Evolutionary conservation across 2,888 invertebrate species (phyloP), one percentile per base, ranked within the genome.

Genomic region (Rotaria magnacalcarata): DNA sequence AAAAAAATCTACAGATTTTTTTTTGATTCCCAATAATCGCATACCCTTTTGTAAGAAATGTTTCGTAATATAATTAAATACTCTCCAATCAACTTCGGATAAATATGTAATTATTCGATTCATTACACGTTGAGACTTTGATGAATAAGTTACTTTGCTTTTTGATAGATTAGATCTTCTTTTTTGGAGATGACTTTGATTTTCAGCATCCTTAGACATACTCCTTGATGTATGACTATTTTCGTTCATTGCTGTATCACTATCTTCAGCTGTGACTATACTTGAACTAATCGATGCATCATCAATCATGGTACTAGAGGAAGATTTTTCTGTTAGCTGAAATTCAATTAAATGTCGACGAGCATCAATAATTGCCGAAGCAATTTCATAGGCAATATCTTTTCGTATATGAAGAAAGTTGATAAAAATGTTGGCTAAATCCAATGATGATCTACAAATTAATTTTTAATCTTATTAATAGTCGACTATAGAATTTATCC

Each of bases 1-100:
- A 27, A 8, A 14, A 27, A 67, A 67, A 54, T 54, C 21, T 6
- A 54, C 21, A 54, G 21, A 8, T 11, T 27, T 11, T 27, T 1
- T 27, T n/a, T n/a, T n/a, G n/a, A 27, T 67, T 11, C 1, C 0
- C 4, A 43, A 43, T 7, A 21, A 11, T 8, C 0, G 24, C 43
- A 16, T 43, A 75, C 75, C 43, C 43, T 41, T 43, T 75, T 75
- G 75, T 43, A 75, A 24, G 41, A 75, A 75, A 43, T 41, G 19
- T 41, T 75, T 75, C 3, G 75, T 75, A 41, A 75, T 24, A 8
- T 75, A 75, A n/a, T 75, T 43, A 24, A 75, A 75, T 7, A 75
- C 24, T 75, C 75, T 41, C 75, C 75, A 75, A 47, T 75, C 75
- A 47, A 47, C 75, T 21, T 75, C n/a, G 43, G 75, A 75, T 75